A percentile compares a stretch with the other conserved stretches of the same genome.
These are phyloP conservation scores for Hecatera dysodea DNA, from an alignment of 2,888 invertebrate species.

Conservation along the genomic window DNA sequence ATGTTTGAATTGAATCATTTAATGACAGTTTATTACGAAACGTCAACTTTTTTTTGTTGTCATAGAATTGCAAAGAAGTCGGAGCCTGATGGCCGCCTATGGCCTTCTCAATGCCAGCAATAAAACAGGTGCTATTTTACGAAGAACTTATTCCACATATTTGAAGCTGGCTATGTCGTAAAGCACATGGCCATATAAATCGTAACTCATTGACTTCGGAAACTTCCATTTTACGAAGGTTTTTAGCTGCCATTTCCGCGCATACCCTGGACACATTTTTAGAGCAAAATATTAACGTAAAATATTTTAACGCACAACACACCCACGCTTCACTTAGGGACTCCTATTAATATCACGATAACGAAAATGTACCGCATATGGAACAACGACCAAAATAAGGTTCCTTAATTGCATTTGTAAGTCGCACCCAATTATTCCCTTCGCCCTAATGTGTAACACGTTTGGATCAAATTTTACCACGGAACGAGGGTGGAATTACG, in stretches of 20 bases:
- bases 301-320: slow-evolving; percentile 25
- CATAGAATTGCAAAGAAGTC: too few relatives aligned
- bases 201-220: background rate
- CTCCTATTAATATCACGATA: background rate
- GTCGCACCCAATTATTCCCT: slow-evolving; percentile 31
- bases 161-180: too few relatives aligned
- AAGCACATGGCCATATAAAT: too few relatives aligned
- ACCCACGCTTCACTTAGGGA: slow-evolving; percentile 10
- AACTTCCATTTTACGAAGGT: slow-evolving; percentile 16
- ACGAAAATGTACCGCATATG: background rate
- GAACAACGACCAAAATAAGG: slow-evolving; percentile 21
- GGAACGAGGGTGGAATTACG: slow-evolving; percentile 14
- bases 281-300: slow-evolving; percentile 18
- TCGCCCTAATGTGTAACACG: slow-evolving; percentile 11
- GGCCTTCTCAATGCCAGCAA: too few relatives aligned
- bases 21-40: background rate
- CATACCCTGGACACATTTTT: slow-evolving; percentile 18
- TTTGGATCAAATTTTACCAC: slow-evolving; percentile 33
- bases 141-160: too few relatives aligned
- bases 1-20: background rate
- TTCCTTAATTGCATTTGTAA: slow-evolving; percentile 40
- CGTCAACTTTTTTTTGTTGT: too few relatives aligned
- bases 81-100: too few relatives aligned
- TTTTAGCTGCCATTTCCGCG: background rate
- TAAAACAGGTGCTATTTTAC: too few relatives aligned